Percentiles rank a stretch among this genome's conserved stretches.
These are phyloP conservation scores for Apodemia duryi DNA, from an alignment of 2,888 invertebrate species.

Conservation along the genomic window DNA sequence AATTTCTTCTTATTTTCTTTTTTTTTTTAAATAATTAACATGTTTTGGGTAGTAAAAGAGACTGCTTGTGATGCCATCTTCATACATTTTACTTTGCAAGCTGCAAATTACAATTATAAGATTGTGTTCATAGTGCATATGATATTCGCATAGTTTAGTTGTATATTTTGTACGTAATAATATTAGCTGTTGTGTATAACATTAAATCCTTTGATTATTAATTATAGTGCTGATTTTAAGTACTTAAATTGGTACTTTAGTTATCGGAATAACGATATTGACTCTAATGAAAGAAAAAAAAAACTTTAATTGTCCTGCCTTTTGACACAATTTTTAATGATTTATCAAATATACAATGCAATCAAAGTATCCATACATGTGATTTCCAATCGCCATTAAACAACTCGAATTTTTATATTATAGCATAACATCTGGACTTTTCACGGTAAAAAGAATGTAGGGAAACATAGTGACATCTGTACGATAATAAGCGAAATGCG, in stretches of 20 bases:
- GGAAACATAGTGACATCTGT: too few species aligned
- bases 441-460: too few species aligned
- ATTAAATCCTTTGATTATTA: neutral
- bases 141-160: conserved; percentile 51
- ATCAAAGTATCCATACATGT: too few species aligned
- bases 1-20: too few species aligned
- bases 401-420: too few species aligned
- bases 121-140: conserved; percentile 58
- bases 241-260: too few species aligned
- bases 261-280: neutral
- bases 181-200: conserved; percentile 7
- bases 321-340: too few species aligned
- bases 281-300: neutral
- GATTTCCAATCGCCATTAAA: too few species aligned
- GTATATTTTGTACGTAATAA: conserved; percentile 36
- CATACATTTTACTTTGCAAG: neutral
- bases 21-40: too few species aligned
- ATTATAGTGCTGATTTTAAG: neutral
- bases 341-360: too few species aligned
- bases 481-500: too few species aligned
- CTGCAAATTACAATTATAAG: conserved; percentile 21
- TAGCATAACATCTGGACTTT: too few species aligned
- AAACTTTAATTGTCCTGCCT: neutral
- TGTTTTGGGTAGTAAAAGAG: neutral
- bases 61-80: conserved; percentile 10